Percentiles rank a stretch among this genome's conserved stretches.
These are phyloP conservation scores for Silurus lanzhouensis DNA, from an alignment of 2,797 vertebrate genomes.

Conservation along the genomic window DNA sequence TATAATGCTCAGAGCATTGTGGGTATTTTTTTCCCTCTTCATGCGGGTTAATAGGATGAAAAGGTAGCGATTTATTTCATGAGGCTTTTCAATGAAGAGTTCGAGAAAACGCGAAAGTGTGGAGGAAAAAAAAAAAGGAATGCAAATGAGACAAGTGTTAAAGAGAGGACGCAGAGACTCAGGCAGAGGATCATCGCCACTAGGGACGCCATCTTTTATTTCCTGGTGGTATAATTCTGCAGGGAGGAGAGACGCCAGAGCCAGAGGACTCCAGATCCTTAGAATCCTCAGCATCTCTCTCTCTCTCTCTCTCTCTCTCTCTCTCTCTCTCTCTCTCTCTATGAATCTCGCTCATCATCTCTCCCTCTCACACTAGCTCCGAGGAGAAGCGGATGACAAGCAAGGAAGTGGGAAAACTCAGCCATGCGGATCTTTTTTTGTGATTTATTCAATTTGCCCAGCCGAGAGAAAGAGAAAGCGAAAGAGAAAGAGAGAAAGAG, in stretches of 20 bases:
- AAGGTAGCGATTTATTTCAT: neutral
- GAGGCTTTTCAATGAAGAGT: neutral
- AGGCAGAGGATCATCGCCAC: neutral
- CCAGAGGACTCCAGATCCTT: neutral
- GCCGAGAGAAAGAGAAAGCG: neutral
- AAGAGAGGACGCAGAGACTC: neutral
- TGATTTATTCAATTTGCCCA: slow-evolving; percentile 69
- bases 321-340: slow-evolving; percentile 17
- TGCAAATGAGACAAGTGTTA: slow-evolving; percentile 1
- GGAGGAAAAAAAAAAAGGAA: neutral
- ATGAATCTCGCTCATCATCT: neutral
- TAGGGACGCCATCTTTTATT: slow-evolving; percentile 32
- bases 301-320: slow-evolving; percentile 13
- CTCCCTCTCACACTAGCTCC: slow-evolving; percentile 10
- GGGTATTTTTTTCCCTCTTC: neutral
- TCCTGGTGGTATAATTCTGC: slow-evolving; percentile 55
- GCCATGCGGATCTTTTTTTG: slow-evolving; percentile 59
- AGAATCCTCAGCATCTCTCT: slow-evolving; percentile 6
- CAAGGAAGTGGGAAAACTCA: slow-evolving; percentile 56
- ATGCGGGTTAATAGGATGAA: slow-evolving; percentile 2
- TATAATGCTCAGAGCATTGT: too few relatives aligned
- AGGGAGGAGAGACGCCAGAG: neutral
- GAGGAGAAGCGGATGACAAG: slow-evolving; percentile 57
- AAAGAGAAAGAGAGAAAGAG: neutral
- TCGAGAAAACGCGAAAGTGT: too few relatives aligned